A percentile compares a stretch with the other conserved stretches of the same genome.
These are phyloP conservation scores for Epizoanthus rinbou DNA, from an alignment of 92 coral and sea anemone genomes.

Conservation along the genomic window DNA sequence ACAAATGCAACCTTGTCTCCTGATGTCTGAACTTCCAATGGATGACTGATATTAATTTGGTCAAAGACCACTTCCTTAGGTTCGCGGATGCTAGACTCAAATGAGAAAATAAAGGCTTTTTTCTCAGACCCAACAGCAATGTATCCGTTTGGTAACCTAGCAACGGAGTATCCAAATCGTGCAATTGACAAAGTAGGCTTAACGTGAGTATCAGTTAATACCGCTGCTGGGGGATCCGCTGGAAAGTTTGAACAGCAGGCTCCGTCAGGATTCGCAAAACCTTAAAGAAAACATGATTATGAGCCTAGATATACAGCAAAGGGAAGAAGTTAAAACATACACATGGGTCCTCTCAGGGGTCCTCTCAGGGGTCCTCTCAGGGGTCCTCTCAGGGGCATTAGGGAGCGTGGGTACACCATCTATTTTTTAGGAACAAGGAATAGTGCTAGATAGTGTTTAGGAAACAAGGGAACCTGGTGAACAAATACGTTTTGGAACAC, in stretches of 20 bases:
- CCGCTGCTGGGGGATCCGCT: slow-evolving; percentile 44
- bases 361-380: too few relatives aligned
- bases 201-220: slow-evolving; percentile 75
- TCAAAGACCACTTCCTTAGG: slow-evolving; percentile 49
- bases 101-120: slow-evolving; percentile 70
- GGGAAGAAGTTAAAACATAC: too few relatives aligned
- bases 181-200: slow-evolving; percentile 69
- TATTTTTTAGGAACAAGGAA: too few relatives aligned
- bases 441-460: too few relatives aligned
- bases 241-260: slow-evolving; percentile 79
- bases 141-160: slow-evolving; percentile 54
- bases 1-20: slow-evolving; percentile 49
- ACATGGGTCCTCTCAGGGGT: too few relatives aligned
- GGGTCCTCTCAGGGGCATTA: too few relatives aligned
- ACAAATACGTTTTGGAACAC: too few relatives aligned
- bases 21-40: slow-evolving; percentile 42
- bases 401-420: too few relatives aligned
- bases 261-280: slow-evolving; percentile 77
- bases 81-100: slow-evolving; percentile 32
- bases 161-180: slow-evolving; percentile 78
- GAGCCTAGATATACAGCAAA: neutral
- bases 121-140: slow-evolving; percentile 67
- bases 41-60: slow-evolving; percentile 18
- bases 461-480: too few relatives aligned
- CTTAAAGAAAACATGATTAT: slow-evolving; percentile 26